Conservation (phyloP, 2,888 invertebrate species). For the Drosophila conformis region DNA sequence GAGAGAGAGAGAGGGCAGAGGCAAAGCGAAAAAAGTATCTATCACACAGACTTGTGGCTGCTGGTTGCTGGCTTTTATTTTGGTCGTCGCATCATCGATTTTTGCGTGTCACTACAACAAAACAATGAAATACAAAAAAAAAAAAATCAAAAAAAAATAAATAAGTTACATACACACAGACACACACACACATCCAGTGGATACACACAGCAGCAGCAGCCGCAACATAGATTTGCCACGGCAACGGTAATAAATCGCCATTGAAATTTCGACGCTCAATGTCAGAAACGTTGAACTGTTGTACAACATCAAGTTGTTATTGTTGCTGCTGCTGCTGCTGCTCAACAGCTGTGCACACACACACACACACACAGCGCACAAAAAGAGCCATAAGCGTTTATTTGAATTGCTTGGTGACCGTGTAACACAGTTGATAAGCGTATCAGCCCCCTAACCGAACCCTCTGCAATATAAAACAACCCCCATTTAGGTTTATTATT, state of each 20-base stretch:
- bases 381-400: neutral
- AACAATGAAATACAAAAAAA: neutral
- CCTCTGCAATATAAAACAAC: conserved; percentile 1
- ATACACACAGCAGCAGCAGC: conserved; percentile 1
- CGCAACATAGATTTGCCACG: conserved; percentile 28
- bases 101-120: conserved; percentile 50
- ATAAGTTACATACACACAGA: conserved; percentile 17
- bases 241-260: conserved; percentile 69
- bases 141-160: conserved; percentile 9
- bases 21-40: conserved; percentile 34
- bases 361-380: conserved; percentile 5
- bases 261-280: conserved; percentile 62
- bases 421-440: conserved; percentile 40
- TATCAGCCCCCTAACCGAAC: conserved; percentile 15
- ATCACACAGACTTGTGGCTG: conserved; percentile 56
- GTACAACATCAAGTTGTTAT: conserved; percentile 2
- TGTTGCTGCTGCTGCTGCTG: conserved; percentile 18
- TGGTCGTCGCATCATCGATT: conserved; percentile 76
- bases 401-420: conserved; percentile 4
- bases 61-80: conserved; percentile 65
- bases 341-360: conserved; percentile 28
- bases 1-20: neutral
- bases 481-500: conserved; percentile 3
- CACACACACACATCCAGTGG: neutral
- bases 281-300: conserved; percentile 32